Base-by-base conservation (phyloP, 2,113 vertebrate genomes). In the Pseudorhombus dupliciocellatus region DNA sequence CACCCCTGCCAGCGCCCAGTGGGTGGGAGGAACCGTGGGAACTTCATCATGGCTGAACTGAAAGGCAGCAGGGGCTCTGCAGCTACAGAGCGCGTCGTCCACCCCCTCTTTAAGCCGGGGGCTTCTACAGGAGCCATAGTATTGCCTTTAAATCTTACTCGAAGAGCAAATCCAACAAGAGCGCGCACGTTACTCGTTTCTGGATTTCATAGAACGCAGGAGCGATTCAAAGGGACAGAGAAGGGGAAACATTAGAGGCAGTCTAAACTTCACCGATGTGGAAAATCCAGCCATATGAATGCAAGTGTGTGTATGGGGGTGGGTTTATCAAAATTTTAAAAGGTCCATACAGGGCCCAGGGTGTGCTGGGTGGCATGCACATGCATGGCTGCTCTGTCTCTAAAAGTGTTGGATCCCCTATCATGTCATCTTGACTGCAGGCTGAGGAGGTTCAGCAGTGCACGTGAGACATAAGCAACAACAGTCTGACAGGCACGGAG, bases 371-470 rank as follows among this genome's bases (percentile, higher is more conserved):
- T 30, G 46, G 46, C 54, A 63, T 65, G 55, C 31, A 66, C 50
- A 75, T 64, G 63, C 73, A 77, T 53, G 59, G 48, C 53, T 64
- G 72, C 25, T 16, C 44, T 30, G n/a, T 56, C 52, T 62, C 31
- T 42, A 11, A 44, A 20, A 30, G 55, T 64, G 58, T 10, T 3
- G 34, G 56, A 56, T 53, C 46, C 51, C 20, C 58, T 63, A 72
- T 83, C 66, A 63, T 73, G 79, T 73, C 70, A 71, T 80, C 76
- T 79, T 67, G n/a, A 69, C 73, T 73, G 56, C 20, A 0, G 53
- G 68, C 69, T 28, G 57, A 42, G 56, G 57, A 48, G 50, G 72
- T 68, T 73, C 73, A 79, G 42, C 48, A 24, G 28, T 30, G 63
- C 51, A 61, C 55, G 70, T 66, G 78, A 85, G 80, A 78, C 73